Percentiles rank a stretch among this genome's conserved stretches.
Conservation (phyloP, 2,797 vertebrate genomes). For the Psittacula derbiana region DNA sequence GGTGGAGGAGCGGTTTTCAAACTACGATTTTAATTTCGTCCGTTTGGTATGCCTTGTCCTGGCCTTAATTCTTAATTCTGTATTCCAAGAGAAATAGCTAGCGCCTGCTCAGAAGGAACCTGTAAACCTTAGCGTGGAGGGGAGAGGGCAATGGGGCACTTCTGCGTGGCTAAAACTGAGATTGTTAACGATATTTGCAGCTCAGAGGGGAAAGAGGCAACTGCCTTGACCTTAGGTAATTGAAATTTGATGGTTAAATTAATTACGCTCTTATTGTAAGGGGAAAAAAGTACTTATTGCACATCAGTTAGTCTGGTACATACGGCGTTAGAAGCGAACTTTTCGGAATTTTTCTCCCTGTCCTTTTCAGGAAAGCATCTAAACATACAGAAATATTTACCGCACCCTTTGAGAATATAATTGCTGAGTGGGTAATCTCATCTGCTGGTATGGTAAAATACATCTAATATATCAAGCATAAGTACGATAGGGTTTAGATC, state of each 20-base stretch:
- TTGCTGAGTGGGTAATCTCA: conserved; percentile 30
- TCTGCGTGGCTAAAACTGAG: conserved; percentile 47
- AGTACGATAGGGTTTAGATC: conserved; percentile 31
- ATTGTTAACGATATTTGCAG: conserved; percentile 59
- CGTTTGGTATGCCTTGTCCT: background rate
- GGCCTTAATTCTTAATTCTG: background rate
- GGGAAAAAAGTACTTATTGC: conserved; percentile 52
- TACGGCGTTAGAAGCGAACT: conserved; percentile 48
- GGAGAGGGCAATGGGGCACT: conserved; percentile 25
- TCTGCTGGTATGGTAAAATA: background rate
- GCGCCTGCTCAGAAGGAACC: background rate
- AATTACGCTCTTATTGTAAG: conserved; percentile 68
- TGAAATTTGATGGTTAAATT: conserved; percentile 76
- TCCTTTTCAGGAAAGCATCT: background rate
- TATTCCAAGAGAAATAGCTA: background rate
- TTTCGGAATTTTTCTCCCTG: background rate
- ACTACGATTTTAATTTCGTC: background rate
- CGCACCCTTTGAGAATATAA: conserved; percentile 12
- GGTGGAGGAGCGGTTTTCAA: background rate
- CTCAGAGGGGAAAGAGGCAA: conserved; percentile 48
- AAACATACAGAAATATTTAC: conserved; percentile 5
- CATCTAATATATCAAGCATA: conserved; percentile 27
- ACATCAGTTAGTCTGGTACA: conserved; percentile 7
- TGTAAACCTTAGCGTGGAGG: background rate
- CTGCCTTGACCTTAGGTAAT: conserved; percentile 68